Evolutionary conservation across 2,797 vertebrate genomes (phyloP), one percentile per base, ranked within the genome.

Genomic region (Allochrocebus solatus): DNA sequence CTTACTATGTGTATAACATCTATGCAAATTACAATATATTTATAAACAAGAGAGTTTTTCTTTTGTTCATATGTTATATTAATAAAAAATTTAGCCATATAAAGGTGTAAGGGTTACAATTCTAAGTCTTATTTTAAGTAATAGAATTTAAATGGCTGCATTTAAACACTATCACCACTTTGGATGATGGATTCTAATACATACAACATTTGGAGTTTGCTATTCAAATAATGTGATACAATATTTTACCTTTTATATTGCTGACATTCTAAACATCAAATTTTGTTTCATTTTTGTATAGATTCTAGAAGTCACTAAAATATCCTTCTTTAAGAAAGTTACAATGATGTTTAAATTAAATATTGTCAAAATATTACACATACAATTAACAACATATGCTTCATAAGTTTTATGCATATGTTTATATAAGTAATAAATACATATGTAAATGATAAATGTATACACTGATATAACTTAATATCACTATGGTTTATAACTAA

Each of bases 51-150:
- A 85, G 11, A 5, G 3, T 28, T 75, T 87, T 92, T 36, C 55
- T 82, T 72, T 48, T 53, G 59, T 87, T 79, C 43, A 64, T 61
- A 64, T 53, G 74, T 84, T 89, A 80, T 57, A 93, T 93, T 39
- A 9, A 80, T 79, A 57, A 89, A 94, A 92, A 85, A 36, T 84
- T 80, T 75, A 80, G n/a, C 30, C n/a, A 67, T 96, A 94, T 85
- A 84, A 88, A 64, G 72, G 55, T 39, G 48, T 72, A 48, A 80
- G 48, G 10, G 39, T 96, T 84, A 9, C 33, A 93, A 89, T 85
- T 85, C 33, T 12, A 79, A 53, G 33, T 80, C 46, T 89, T 89
- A 48, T 74, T 16, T 80, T n/a, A 89, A 57, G 55, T 59, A 95
- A 85, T 67, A 19, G 30, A 88, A 97, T 88, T 80, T 8, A 96